A percentile compares a stretch with the other conserved stretches of the same genome.
Conservation (phyloP, 2,797 vertebrate species). For the Microchirus variegatus region DNA sequence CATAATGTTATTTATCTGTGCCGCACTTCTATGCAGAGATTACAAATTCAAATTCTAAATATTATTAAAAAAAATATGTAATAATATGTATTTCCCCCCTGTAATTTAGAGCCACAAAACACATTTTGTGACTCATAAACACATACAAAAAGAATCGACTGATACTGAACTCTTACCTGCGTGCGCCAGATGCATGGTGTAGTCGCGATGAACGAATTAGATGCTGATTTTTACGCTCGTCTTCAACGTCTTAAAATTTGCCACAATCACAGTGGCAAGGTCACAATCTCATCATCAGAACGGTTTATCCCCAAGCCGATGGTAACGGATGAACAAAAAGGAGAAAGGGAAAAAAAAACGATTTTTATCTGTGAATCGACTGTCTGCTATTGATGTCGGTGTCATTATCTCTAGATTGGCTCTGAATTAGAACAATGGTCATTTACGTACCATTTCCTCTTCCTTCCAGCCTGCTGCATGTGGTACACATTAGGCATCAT, state of each 20-base stretch:
- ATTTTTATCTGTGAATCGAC: conserved; percentile 83
- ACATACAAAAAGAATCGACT: neutral
- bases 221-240: conserved; percentile 80
- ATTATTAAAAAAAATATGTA: neutral
- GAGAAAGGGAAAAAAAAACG: conserved; percentile 43
- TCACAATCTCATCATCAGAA: conserved; percentile 84
- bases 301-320: conserved; percentile 85
- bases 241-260: conserved; percentile 85
- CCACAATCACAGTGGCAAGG: conserved; percentile 80
- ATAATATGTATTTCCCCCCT: no score
- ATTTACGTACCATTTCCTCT: conserved; percentile 77
- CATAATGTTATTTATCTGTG: no score
- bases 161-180: conserved; percentile 25
- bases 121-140: neutral
- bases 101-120: neutral
- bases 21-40: no score
- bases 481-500: conserved; percentile 78
- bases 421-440: conserved; percentile 85
- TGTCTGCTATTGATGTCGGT: conserved; percentile 85
- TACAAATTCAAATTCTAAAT: no score
- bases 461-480: conserved; percentile 72
- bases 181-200: conserved; percentile 45
- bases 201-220: conserved; percentile 85
- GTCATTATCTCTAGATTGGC: conserved; percentile 86
- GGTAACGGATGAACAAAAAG: conserved; percentile 81